phyloP scores from a whole-genome alignment of 2,888 invertebrate species.

The Lepidochrysops patricia region DNA sequence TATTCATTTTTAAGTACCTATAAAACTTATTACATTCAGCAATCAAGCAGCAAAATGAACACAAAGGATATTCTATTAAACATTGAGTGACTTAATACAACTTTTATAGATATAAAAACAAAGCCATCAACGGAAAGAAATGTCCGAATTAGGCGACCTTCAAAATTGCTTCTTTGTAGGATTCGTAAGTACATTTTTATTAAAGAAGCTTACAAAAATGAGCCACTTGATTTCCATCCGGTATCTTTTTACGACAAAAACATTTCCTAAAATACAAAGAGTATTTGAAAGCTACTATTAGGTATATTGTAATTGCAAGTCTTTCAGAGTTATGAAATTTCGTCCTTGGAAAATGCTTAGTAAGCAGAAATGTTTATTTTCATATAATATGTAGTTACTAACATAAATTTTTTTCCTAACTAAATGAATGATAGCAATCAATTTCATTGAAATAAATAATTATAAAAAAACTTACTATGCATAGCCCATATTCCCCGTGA shows the following conservation, averaged over 20 bases:
- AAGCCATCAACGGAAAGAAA: conserved; percentile 26
- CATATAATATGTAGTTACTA: no score
- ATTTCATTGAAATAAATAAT: neutral
- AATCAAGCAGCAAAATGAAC: neutral
- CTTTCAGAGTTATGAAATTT: neutral
- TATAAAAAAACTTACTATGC: no score
- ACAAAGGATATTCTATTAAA: neutral
- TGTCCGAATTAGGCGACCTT: conserved; percentile 16
- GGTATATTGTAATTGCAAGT: neutral
- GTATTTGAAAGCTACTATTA: neutral
- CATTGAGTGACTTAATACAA: neutral
- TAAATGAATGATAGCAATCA: no score
- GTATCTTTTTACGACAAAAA: neutral
- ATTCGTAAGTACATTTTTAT: conserved; percentile 11
- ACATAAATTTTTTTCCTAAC: no score
- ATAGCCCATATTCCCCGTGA: no score
- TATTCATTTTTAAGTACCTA: no score
- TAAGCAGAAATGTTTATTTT: no score
- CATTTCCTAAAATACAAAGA: neutral
- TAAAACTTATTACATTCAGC: no score
- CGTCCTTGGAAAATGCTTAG: no score
- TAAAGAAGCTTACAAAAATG: conserved; percentile 11
- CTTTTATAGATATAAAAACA: conserved; percentile 14
- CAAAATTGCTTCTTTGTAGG: conserved; percentile 9
- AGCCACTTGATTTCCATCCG: neutral